Base-by-base conservation (phyloP, 2,888 invertebrate species). In the Lamproptera curius region DNA sequence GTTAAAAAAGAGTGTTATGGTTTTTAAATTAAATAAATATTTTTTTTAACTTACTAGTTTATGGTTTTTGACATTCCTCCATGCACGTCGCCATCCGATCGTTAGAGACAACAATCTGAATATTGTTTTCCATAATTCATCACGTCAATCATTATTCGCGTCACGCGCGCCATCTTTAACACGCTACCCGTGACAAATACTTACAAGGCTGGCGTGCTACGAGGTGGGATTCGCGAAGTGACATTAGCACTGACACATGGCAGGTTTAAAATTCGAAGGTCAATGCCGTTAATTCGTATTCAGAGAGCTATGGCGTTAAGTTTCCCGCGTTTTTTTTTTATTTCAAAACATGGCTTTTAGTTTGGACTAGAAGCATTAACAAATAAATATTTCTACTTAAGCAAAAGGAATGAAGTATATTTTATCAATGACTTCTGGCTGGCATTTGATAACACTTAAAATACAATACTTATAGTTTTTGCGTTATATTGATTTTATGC, bases 71-170 rank as follows among this genome's bases (percentile, higher is more conserved):
- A 33, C 34, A 48, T 48, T 38, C 42, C 34, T 1, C 26, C 34
- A 33, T 48, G 42, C 38, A 14, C 11, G n/a, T 13, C 6, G 9
- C 14, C 34, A 34, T 42, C 38, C 23, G 39, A 48, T 48, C 39
- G 38, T 38, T 38, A 38, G 42, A 49, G 43, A 49, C 44, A 31
- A 44, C 49, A 49, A 49, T 49, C 44, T 49, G 31, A 49, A 44
- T 44, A 44, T 49, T 44, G 49, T 49, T 51, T 48, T 44, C 44
- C 51, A 48, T 48, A 48, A 47, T 44, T 51, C 45, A 42, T 46
- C 41, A 31, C 16, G 38, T 33, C 16, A 20, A 23, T 48, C 42
- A 42, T 48, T 48, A 51, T 51, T 47, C 51, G 23, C 42, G 37
- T 47, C 51, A 51, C 51, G 48, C 48, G 37, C 16, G 16, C 37